Conservation (phyloP, 2,797 vertebrate species). For the Dendrocincla tyrannina region DNA sequence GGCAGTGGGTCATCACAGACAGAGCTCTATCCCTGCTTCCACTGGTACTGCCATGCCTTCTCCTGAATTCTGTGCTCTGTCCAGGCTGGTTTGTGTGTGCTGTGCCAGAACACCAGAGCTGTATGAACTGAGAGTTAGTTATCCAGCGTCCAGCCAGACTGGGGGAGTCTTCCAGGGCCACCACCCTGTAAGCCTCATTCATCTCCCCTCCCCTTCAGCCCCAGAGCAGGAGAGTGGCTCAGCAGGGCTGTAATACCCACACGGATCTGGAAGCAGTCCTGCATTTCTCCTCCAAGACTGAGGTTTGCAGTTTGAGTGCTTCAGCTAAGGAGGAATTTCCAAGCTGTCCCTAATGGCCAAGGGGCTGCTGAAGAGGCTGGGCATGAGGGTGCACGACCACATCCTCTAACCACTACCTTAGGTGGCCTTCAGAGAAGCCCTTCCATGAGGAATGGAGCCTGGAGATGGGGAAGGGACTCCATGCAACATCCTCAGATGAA, state of each 20-base stretch:
- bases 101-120: neutral
- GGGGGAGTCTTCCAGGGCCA: neutral
- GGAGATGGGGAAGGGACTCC: neutral
- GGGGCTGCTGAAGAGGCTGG: neutral
- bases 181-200: neutral
- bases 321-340: neutral
- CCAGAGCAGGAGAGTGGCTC: neutral
- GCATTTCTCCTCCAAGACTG: neutral
- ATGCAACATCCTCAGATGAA: neutral
- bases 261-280: neutral
- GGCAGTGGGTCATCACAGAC: neutral
- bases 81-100: neutral
- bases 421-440: neutral
- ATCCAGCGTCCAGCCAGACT: neutral
- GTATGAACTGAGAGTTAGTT: neutral
- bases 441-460: neutral
- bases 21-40: neutral
- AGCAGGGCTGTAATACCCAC: neutral
- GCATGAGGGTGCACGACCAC: fast-evolving
- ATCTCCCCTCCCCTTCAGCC: neutral
- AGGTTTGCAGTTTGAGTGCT: neutral
- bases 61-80: neutral
- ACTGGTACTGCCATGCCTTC: neutral
- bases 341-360: neutral
- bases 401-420: neutral